Percentiles rank a stretch among this genome's conserved stretches.
Evolutionary conservation across 2,113 vertebrate genomes (phyloP).

Genomic region (Tylochromis polylepis): DNA sequence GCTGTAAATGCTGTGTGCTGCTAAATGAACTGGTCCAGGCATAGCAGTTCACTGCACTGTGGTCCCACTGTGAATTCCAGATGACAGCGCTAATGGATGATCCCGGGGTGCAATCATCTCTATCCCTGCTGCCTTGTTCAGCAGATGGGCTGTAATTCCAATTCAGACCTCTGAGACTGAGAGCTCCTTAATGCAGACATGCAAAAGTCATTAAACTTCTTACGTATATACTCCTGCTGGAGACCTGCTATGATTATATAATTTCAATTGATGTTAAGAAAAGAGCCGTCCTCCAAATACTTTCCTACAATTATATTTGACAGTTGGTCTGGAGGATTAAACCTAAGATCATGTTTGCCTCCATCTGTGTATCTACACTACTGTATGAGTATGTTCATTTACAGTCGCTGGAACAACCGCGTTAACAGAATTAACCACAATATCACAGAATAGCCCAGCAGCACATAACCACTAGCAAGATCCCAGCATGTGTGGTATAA

Average conservation of each 20-base stretch:
- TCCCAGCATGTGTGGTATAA: conserved; percentile 16
- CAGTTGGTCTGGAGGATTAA: conserved; percentile 23
- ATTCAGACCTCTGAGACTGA: conserved; percentile 32
- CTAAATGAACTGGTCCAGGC: conserved; percentile 20
- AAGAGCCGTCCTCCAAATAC: conserved; percentile 16
- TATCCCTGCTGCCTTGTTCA: conserved; percentile 46
- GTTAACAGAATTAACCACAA: conserved; percentile 39
- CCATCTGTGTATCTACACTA: background rate
- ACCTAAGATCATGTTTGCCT: conserved; percentile 10
- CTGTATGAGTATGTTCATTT: background rate
- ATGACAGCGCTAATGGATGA: conserved; percentile 58
- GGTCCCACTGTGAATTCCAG: conserved; percentile 37
- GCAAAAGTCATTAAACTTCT: conserved; percentile 54
- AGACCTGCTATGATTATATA: conserved; percentile 51
- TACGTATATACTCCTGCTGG: conserved; percentile 27
- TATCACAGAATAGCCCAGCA: conserved; percentile 1
- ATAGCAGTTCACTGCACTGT: conserved; percentile 7
- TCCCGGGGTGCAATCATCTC: conserved; percentile 61
- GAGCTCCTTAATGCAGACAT: conserved; percentile 48
- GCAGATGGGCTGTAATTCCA: conserved; percentile 49
- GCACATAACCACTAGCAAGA: conserved; percentile 23
- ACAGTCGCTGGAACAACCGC: background rate
- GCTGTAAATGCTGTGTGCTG: background rate
- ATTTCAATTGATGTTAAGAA: conserved; percentile 49
- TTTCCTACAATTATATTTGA: conserved; percentile 54